These are phyloP conservation scores for Albula goreensis DNA, from an alignment of 2,113 vertebrate genomes.

Conservation along the genomic window DNA sequence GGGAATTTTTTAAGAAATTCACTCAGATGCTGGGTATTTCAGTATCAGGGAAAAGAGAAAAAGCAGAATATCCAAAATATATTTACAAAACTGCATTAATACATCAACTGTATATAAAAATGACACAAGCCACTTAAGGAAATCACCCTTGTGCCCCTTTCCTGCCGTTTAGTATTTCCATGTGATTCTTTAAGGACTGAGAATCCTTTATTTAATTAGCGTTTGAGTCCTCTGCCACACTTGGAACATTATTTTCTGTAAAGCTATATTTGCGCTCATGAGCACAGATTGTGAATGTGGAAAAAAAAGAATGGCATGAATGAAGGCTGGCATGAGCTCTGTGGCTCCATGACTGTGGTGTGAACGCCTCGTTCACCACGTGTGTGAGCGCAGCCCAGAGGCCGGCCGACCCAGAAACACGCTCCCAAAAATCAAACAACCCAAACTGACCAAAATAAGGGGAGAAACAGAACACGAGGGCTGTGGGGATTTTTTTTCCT, in stretches of 20 bases:
- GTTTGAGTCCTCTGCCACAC: background rate
- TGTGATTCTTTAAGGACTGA: background rate
- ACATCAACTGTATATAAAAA: background rate
- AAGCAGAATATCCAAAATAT: background rate
- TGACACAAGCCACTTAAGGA: background rate
- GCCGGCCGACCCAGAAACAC: background rate
- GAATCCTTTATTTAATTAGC: background rate
- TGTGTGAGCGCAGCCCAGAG: background rate
- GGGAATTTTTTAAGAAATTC: background rate
- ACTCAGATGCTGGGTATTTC: background rate
- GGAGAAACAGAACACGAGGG: background rate
- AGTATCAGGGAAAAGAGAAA: background rate
- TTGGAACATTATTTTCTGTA: background rate
- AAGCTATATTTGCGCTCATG: background rate
- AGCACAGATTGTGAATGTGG: background rate
- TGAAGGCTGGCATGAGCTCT: background rate
- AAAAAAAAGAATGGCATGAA: background rate
- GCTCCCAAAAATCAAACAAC: background rate
- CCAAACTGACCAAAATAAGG: background rate
- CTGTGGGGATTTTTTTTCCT: constrained; percentile 9
- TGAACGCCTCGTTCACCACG: background rate
- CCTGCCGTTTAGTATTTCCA: background rate
- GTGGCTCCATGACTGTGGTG: background rate
- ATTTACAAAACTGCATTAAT: background rate
- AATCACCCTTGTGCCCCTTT: background rate